Percentiles rank a stretch among this genome's conserved stretches.
phyloP scores from a whole-genome alignment of 1,140 invertebrate species.

The Camponotus floridanus region DNA sequence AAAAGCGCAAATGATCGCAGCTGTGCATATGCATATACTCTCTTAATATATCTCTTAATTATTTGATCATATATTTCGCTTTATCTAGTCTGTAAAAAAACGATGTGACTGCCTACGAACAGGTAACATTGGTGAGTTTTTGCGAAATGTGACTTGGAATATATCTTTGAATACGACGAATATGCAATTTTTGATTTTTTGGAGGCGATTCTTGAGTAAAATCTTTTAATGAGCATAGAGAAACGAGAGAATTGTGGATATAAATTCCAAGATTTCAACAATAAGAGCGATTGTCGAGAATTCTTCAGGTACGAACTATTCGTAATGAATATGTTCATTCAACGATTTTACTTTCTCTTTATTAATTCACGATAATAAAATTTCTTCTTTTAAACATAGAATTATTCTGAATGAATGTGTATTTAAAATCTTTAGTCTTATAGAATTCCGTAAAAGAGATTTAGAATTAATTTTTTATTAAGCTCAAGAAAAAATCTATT shows the following conservation, averaged over 20 bases:
- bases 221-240: background rate
- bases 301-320: background rate
- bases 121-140: slow-evolving; percentile 32
- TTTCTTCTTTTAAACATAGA: no score
- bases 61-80: slow-evolving; percentile 79
- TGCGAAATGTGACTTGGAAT: slow-evolving; percentile 78
- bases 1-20: slow-evolving; percentile 27
- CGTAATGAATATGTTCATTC: no score
- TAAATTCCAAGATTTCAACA: no score
- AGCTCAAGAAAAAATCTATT: no score
- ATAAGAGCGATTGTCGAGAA: background rate
- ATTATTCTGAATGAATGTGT: no score
- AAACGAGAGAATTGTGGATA: background rate
- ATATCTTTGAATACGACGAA: background rate
- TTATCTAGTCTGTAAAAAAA: slow-evolving; percentile 83
- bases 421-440: no score
- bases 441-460: no score
- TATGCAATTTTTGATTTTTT: background rate
- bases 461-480: no score
- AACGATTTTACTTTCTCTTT: no score
- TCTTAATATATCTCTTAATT: no score
- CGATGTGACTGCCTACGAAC: slow-evolving; percentile 25
- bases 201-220: background rate
- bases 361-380: no score
- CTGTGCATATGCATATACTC: slow-evolving; percentile 53